A percentile compares a stretch with the other conserved stretches of the same genome.
Conservation (phyloP, 1,140 invertebrate species). For the Euwallacea similis region DNA sequence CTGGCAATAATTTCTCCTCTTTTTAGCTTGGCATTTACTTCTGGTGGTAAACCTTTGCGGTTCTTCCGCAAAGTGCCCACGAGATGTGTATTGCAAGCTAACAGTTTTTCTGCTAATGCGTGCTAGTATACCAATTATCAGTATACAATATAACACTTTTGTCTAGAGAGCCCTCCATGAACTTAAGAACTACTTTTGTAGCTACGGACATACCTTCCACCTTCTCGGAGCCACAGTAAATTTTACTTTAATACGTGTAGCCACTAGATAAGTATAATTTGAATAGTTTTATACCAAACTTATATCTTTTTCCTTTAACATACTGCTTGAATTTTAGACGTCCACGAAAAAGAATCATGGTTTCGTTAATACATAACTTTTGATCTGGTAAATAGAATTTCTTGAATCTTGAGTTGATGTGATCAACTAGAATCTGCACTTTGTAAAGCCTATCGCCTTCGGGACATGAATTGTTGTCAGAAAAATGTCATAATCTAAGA, state of each 20-base stretch:
- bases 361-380: conserved; percentile 46
- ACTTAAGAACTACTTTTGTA: conserved; percentile 20
- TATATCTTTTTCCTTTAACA: conserved; percentile 44
- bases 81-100: conserved; percentile 46
- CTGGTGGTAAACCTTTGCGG: conserved; percentile 46
- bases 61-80: conserved; percentile 54
- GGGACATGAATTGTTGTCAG: conserved; percentile 16
- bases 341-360: conserved; percentile 49
- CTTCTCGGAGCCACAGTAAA: conserved; percentile 32
- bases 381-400: conserved; percentile 38
- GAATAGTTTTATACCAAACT: conserved; percentile 49
- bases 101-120: conserved; percentile 49
- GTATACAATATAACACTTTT: conserved; percentile 38
- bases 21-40: conserved; percentile 48
- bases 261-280: conserved; percentile 43
- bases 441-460: conserved; percentile 14
- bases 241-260: conserved; percentile 41
- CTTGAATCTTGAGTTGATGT: conserved; percentile 34
- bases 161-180: conserved; percentile 31
- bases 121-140: conserved; percentile 53
- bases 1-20: conserved; percentile 46
- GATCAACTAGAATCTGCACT: conserved; percentile 10
- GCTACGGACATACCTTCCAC: conserved; percentile 3
- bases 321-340: conserved; percentile 48
- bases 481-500: conserved; percentile 32